Conservation (phyloP, 2,113 vertebrate genomes). For the Hoplias malabaricus region DNA sequence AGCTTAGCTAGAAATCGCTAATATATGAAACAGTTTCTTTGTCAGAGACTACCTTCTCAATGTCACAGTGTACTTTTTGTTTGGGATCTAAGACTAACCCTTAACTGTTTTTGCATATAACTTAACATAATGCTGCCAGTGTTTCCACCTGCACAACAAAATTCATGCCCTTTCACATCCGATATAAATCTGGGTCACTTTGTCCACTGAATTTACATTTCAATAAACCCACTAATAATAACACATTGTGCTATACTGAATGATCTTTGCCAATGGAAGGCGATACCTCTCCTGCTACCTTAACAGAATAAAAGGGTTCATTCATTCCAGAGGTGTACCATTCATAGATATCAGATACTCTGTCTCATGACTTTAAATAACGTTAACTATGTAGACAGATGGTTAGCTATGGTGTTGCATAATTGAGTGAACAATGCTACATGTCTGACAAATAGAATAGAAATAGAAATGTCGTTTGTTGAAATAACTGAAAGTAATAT, state of each 20-base stretch:
- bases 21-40: not conserved
- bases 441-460: constrained; percentile 74
- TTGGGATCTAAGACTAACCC: constrained; percentile 9
- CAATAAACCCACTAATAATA: constrained; percentile 85
- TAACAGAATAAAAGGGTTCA: constrained; percentile 77
- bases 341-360: constrained; percentile 69
- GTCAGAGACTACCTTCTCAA: not conserved
- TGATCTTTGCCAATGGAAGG: constrained; percentile 76
- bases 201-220: constrained; percentile 89
- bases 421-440: constrained; percentile 57
- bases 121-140: constrained; percentile 37
- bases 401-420: constrained; percentile 4
- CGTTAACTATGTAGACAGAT: constrained; percentile 18
- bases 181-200: constrained; percentile 82
- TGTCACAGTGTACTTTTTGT: not conserved
- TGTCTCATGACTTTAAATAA: constrained; percentile 67
- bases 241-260: constrained; percentile 83
- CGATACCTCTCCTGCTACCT: constrained; percentile 75
- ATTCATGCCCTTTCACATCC: constrained; percentile 61
- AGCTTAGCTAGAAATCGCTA: no score
- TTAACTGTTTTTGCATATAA: constrained; percentile 13
- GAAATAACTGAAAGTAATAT: not conserved
- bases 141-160: constrained; percentile 40
- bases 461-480: not conserved
- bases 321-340: constrained; percentile 76